These are phyloP conservation scores for Drosophila sechellia DNA, from an alignment of 1,140 invertebrate species.

Conservation along the genomic window DNA sequence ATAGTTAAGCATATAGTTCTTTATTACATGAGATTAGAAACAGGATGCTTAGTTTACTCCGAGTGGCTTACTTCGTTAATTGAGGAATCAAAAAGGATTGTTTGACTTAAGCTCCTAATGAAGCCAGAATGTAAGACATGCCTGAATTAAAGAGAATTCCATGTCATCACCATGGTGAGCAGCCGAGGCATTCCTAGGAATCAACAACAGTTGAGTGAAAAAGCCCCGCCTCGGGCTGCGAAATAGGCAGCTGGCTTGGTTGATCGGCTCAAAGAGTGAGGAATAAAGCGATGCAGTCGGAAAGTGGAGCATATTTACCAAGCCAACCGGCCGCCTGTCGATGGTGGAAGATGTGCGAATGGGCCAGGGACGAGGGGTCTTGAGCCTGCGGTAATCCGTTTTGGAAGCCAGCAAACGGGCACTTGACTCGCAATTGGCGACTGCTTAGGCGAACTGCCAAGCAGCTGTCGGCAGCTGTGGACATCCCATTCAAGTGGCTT, in stretches of 20 bases:
- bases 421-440: conserved; percentile 68
- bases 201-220: conserved; percentile 32
- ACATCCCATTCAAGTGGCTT: conserved; percentile 25
- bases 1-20: not conserved
- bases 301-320: conserved; percentile 51
- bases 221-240: conserved; percentile 15
- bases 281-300: conserved; percentile 17
- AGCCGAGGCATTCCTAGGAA: conserved; percentile 1
- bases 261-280: conserved; percentile 26
- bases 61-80: too few species aligned
- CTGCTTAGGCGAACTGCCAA: conserved; percentile 62
- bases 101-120: not conserved
- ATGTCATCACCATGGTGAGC: conserved; percentile 24
- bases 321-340: conserved; percentile 13
- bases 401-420: conserved; percentile 34
- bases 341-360: conserved; percentile 42
- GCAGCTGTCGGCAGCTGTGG: conserved; percentile 39
- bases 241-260: conserved; percentile 22
- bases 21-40: not conserved
- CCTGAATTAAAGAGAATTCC: too few species aligned
- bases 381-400: conserved; percentile 60
- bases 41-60: not conserved
- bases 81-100: not conserved
- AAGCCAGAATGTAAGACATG: not conserved
- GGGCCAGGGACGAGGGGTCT: conserved; percentile 24